Conservation (phyloP, 2,888 invertebrate species). For the Cyclophora punctaria region DNA sequence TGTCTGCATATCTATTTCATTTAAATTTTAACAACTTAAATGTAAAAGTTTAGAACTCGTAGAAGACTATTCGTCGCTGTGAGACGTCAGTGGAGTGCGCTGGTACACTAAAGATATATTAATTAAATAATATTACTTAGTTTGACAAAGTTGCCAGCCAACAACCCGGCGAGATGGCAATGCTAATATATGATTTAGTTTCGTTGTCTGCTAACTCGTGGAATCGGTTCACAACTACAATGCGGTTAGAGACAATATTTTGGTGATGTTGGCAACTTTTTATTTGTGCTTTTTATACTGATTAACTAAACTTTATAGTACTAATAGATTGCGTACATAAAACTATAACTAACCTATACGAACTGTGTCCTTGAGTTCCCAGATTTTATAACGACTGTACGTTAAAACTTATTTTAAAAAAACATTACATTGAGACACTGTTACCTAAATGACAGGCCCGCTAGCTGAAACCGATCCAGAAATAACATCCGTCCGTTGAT, state of each 20-base stretch:
- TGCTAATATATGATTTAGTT: slow-evolving; percentile 12
- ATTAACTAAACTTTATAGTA: no score
- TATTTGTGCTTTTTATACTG: no score
- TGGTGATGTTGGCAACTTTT: slow-evolving; percentile 2
- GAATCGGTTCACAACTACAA: slow-evolving; percentile 7
- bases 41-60: no score
- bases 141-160: slow-evolving; percentile 11
- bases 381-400: neutral
- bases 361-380: neutral
- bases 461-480: slow-evolving; percentile 17
- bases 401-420: neutral
- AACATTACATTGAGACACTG: slow-evolving; percentile 13
- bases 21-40: no score
- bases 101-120: slow-evolving; percentile 3
- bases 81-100: neutral
- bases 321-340: no score
- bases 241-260: slow-evolving; percentile 4
- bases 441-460: slow-evolving; percentile 24
- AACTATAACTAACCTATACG: neutral
- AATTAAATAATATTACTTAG: slow-evolving; percentile 16
- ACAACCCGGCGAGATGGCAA: slow-evolving; percentile 3
- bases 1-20: no score
- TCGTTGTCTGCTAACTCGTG: slow-evolving; percentile 9
- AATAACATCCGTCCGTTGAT: slow-evolving; percentile 19
- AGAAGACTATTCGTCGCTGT: neutral